These are phyloP conservation scores for Drosophila ogumai DNA, from an alignment of 1,140 invertebrate species.

Conservation along the genomic window DNA sequence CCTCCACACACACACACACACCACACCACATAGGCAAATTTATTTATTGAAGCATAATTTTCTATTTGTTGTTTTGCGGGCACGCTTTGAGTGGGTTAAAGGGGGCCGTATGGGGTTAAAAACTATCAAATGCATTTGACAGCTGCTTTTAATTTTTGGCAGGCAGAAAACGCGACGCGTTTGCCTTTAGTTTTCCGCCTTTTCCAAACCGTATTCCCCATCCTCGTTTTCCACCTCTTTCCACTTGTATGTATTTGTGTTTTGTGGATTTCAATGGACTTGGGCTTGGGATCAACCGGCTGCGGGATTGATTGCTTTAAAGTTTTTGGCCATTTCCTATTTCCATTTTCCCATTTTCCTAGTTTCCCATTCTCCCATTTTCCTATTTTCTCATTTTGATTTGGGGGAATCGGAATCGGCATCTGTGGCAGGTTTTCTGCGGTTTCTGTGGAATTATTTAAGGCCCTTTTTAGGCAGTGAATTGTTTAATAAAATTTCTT, in stretches of 20 bases:
- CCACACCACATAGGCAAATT: slow-evolving; percentile 42
- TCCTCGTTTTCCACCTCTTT: neutral
- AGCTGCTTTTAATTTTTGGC: slow-evolving; percentile 71
- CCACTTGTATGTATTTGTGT: slow-evolving; percentile 40
- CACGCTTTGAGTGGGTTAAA: neutral
- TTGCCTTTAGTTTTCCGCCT: slow-evolving; percentile 18
- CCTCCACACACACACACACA: slow-evolving; percentile 10
- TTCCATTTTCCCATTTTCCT: neutral
- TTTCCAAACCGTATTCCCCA: neutral
- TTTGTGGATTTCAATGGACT: slow-evolving; percentile 35
- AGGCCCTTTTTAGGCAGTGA: neutral
- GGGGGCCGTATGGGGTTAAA: slow-evolving; percentile 21
- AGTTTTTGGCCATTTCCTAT: slow-evolving; percentile 3
- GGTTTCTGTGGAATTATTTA: neutral
- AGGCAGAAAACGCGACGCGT: slow-evolving; percentile 30
- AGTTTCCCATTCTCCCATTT: neutral
- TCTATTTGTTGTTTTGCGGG: slow-evolving; percentile 65
- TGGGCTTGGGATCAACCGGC: slow-evolving; percentile 17
- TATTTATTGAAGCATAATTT: slow-evolving; percentile 83
- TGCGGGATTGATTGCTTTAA: slow-evolving; percentile 40
- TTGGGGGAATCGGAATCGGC: neutral
- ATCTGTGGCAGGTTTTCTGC: neutral
- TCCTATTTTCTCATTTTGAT: neutral
- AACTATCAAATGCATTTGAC: slow-evolving; percentile 80
- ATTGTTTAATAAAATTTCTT: no score